phyloP scores from a whole-genome alignment of 2,113 vertebrate genomes.

The Crotalus viridis region DNA sequence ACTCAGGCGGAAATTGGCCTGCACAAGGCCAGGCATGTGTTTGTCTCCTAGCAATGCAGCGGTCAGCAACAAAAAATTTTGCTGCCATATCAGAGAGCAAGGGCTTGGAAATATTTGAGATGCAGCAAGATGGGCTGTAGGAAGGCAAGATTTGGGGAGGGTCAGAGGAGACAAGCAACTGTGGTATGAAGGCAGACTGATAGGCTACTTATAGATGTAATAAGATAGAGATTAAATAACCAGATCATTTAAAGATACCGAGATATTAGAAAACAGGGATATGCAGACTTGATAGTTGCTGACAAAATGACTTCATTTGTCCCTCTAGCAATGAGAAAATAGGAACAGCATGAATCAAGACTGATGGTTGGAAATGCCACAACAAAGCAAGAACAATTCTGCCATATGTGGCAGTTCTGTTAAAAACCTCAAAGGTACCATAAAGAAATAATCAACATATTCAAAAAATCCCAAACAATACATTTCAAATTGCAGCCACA shows the following conservation, averaged over 20 bases:
- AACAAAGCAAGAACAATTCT: background rate
- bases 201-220: background rate
- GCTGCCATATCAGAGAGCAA: conserved; percentile 53
- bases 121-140: conserved; percentile 44
- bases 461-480: background rate
- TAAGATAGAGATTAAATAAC: conserved; percentile 7
- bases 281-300: conserved; percentile 18
- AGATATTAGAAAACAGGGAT: background rate
- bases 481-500: background rate
- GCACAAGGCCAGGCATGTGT: conserved; percentile 69
- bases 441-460: background rate
- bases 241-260: background rate
- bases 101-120: conserved; percentile 56
- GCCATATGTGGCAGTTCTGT: background rate
- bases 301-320: conserved; percentile 12
- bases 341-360: background rate
- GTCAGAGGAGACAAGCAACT: background rate
- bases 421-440: background rate
- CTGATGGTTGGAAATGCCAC: background rate
- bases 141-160: background rate
- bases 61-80: conserved; percentile 69
- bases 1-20: conserved; percentile 68
- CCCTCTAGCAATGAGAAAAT: background rate
- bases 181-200: background rate
- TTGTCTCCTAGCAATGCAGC: conserved; percentile 66